A percentile compares a stretch with the other conserved stretches of the same genome.
phyloP scores from a whole-genome alignment of 2,113 vertebrate species.

The Entomyzon cyanotis region DNA sequence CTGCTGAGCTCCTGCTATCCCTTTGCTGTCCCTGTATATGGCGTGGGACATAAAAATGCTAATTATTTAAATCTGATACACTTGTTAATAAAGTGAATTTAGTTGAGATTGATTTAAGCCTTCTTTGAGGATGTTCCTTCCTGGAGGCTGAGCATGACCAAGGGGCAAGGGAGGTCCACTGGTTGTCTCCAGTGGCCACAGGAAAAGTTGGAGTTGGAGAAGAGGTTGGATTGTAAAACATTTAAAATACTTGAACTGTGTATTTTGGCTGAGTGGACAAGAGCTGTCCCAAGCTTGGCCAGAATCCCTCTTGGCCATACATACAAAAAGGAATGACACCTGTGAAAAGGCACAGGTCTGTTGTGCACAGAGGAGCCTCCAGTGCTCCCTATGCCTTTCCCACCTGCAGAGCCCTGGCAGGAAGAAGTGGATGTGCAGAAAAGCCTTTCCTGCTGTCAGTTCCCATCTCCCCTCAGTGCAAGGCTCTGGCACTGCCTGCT shows the following conservation, averaged over 20 bases:
- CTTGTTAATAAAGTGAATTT: background rate
- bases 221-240: background rate
- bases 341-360: rapidly evolving
- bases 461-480: background rate
- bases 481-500: background rate
- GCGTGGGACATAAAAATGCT: background rate
- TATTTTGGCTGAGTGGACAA: background rate
- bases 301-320: background rate
- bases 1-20: background rate
- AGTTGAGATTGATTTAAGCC: background rate
- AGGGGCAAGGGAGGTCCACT: background rate
- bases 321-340: background rate
- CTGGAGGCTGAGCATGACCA: background rate
- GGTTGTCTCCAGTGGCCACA: rapidly evolving
- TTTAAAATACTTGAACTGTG: background rate
- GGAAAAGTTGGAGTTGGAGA: background rate
- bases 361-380: background rate
- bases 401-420: rapidly evolving
- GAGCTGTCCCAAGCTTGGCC: background rate
- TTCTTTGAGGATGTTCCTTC: background rate
- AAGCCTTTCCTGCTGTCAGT: background rate
- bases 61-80: background rate
- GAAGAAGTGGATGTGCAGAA: background rate
- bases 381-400: rapidly evolving
- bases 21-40: background rate